Percentiles rank a stretch among this genome's conserved stretches.
Conservation (phyloP, 2,113 vertebrate species). For the Rhinopomastus cyanomelas region DNA sequence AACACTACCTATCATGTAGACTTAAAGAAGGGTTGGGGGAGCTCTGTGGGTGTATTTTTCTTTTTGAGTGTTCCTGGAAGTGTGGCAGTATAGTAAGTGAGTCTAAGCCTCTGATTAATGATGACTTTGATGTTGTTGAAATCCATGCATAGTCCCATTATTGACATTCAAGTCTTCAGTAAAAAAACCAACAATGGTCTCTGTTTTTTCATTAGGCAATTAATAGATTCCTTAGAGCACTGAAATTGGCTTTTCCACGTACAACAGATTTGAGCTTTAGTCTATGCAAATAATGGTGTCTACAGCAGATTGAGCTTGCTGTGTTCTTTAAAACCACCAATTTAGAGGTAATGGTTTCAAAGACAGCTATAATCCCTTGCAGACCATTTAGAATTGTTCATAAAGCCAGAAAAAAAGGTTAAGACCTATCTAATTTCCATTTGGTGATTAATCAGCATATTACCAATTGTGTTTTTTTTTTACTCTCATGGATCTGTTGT, state of each 20-base stretch:
- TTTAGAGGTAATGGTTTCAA: neutral
- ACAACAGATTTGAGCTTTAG: neutral
- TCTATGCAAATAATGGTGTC: neutral
- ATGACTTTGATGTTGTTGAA: neutral
- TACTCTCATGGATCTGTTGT: neutral
- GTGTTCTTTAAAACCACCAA: neutral
- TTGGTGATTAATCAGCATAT: neutral
- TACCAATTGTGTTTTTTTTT: neutral
- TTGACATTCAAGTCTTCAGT: neutral
- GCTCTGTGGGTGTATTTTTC: neutral
- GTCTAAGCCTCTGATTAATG: neutral
- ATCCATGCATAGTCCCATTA: neutral
- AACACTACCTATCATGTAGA: neutral
- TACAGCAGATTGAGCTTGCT: neutral
- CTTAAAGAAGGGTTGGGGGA: neutral
- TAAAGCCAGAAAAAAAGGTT: neutral
- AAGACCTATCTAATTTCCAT: neutral
- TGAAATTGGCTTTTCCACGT: neutral
- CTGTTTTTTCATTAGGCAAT: neutral
- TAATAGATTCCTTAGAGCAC: neutral
- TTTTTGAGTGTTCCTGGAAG: neutral
- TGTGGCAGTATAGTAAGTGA: neutral
- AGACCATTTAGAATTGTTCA: neutral
- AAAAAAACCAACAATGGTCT: fast-evolving
- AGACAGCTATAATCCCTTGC: neutral